Base-by-base conservation (phyloP, 2,797 vertebrate genomes). In the Hydrolagus colliei region DNA sequence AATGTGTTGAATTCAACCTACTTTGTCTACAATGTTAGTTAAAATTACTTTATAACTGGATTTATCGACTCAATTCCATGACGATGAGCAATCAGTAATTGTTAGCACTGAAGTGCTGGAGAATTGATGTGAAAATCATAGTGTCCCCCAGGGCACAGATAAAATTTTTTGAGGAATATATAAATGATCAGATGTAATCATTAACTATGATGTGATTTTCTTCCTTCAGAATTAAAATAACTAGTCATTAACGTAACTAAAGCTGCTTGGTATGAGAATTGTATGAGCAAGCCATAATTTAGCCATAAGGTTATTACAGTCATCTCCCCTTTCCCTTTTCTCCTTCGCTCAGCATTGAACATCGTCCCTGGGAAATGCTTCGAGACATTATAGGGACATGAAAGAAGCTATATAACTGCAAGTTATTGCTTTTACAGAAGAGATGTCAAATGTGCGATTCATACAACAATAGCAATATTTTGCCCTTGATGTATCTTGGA, bases 101-200 rank as follows among this genome's bases (percentile, higher is more conserved):
- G 3, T 52, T 52, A 77, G 75, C 7, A 18, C 1, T 61, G 22
- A 63, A 78, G n/a, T 22, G 11, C 11, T 22, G 59, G 22, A n/a
- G 61, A 11, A 61, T 63, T 78, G 59, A 5, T 13, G 61, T 27
- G 76, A 5, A 78, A 61, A 78, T 63, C 12, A 52, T 14, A n/a
- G 20, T 61, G 62, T 61, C 1, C 52, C 76, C 59, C 61, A 78
- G 20, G 76, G 76, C 27, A 22, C 20, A 61, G 76, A 78, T 62
- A n/a, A 62, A 62, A 20, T 61, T 61, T 59, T 78, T 78, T 62
- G 76, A 62, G 22, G 52, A 16, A 62, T 10, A 12, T 62, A 3
- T 22, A 78, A 78, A 78, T 62, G 10, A 62, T 78, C 75, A 78
- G 20, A 78, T 22, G 18, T 10, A 78, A 62, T 78, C n/a, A 78